Percentiles rank a stretch among this genome's conserved stretches.
Conservation (phyloP, 2,797 vertebrate genomes). For the Menidia menidia region DNA sequence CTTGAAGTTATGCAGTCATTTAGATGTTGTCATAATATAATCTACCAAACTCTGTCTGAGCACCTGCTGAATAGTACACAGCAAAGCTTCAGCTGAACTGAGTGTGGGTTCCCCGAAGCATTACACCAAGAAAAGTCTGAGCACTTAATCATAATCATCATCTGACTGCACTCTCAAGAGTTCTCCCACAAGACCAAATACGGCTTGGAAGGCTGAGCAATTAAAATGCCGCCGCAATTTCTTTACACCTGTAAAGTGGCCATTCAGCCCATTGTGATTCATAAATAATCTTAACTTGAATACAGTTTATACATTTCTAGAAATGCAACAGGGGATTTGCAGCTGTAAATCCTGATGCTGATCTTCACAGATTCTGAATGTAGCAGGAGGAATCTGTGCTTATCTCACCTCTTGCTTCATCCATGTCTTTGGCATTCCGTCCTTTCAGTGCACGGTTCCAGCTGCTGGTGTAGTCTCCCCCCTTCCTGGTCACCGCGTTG, state of each 20-base stretch:
- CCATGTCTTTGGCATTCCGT: constrained; percentile 86
- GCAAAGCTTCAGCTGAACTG: constrained; percentile 18
- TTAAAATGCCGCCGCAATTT: constrained; percentile 39
- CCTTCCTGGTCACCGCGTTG: constrained; percentile 62
- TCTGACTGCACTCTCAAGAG: constrained; percentile 37
- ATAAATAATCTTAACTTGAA: constrained; percentile 7
- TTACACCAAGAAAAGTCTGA: constrained; percentile 37
- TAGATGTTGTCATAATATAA: constrained; percentile 21
- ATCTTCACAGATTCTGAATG: not conserved
- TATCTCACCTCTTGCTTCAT: constrained; percentile 90
- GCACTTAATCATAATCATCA: constrained; percentile 57
- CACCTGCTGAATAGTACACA: constrained; percentile 7
- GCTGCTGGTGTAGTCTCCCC: constrained; percentile 80
- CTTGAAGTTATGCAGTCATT: constrained; percentile 7
- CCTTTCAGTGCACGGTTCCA: constrained; percentile 87
- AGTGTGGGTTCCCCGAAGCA: constrained; percentile 35
- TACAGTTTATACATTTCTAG: not conserved
- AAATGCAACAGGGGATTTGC: constrained; percentile 14
- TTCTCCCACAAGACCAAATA: constrained; percentile 53
- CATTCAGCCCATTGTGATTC: constrained; percentile 1
- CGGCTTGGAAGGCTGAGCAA: constrained; percentile 22
- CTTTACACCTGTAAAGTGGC: constrained; percentile 24
- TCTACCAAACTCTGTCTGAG: constrained; percentile 14
- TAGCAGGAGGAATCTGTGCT: not conserved
- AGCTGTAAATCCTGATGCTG: not conserved